Evolutionary conservation across 1,140 invertebrate genomes (phyloP).

Genomic region (Apis laboriosa): DNA sequence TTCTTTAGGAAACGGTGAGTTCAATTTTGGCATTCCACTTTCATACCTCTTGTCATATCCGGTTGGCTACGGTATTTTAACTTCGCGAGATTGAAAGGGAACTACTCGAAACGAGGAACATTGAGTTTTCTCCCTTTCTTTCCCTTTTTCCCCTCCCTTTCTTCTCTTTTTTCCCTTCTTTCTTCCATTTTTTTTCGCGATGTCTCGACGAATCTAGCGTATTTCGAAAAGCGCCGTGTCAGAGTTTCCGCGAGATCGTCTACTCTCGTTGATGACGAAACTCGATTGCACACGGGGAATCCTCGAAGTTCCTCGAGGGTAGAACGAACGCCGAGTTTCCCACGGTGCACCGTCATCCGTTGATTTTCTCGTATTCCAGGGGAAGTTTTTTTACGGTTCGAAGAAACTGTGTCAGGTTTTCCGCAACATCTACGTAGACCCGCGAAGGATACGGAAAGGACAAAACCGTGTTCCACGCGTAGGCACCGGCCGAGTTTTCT

Average conservation of each 20-base stretch:
- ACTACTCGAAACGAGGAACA: too few relatives aligned
- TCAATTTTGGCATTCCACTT: background rate
- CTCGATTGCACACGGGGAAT: background rate
- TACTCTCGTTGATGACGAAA: conserved; percentile 15
- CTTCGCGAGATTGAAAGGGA: background rate
- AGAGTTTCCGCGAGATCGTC: conserved; percentile 1
- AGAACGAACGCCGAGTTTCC: conserved; percentile 3
- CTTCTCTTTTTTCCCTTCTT: rapidly evolving
- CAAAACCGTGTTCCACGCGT: background rate
- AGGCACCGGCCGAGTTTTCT: background rate
- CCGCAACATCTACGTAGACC: conserved; percentile 3
- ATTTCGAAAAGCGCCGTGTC: conserved; percentile 10
- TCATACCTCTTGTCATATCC: too few relatives aligned
- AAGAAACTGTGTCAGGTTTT: conserved; percentile 26
- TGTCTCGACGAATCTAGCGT: background rate
- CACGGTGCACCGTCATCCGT: conserved; percentile 1
- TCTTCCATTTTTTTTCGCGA: background rate
- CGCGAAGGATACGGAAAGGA: background rate
- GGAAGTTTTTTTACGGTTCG: conserved; percentile 15
- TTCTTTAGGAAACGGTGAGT: background rate
- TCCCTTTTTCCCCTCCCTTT: background rate
- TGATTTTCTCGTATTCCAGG: background rate
- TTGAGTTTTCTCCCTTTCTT: background rate
- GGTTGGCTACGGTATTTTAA: too few relatives aligned
- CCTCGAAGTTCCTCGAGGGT: background rate